Evolutionary conservation across 2,113 vertebrate species (phyloP).

Genomic region (Gorsachius goisagi): DNA sequence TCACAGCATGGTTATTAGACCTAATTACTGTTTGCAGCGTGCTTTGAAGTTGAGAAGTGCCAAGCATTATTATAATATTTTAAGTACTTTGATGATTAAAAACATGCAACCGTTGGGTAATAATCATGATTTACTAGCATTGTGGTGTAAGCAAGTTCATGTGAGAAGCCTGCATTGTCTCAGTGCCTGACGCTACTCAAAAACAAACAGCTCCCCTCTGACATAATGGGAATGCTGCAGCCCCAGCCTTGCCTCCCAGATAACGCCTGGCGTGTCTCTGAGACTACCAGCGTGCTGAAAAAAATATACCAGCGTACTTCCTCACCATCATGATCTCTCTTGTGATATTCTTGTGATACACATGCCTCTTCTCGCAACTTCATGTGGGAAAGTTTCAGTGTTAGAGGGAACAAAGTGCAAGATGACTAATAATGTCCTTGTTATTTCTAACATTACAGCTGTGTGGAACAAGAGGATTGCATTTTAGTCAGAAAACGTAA

Average conservation of each 20-base stretch:
- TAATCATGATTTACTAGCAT: neutral
- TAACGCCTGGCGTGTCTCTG: neutral
- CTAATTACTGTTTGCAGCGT: neutral
- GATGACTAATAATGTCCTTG: neutral
- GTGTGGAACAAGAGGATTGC: neutral
- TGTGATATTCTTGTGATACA: rapidly evolving
- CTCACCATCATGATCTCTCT: rapidly evolving
- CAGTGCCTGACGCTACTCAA: neutral
- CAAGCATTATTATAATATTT: conserved; percentile 49
- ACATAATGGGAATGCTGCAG: conserved; percentile 16
- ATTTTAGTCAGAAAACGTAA: neutral
- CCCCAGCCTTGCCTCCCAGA: neutral
- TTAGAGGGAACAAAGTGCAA: neutral
- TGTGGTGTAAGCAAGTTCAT: conserved; percentile 32
- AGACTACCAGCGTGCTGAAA: rapidly evolving
- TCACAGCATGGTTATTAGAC: conserved; percentile 32
- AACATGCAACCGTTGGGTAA: conserved; percentile 14
- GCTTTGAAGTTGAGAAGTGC: conserved; percentile 50
- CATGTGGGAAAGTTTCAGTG: neutral
- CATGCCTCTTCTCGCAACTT: neutral
- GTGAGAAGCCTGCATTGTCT: conserved; percentile 30
- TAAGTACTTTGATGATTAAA: conserved; percentile 50
- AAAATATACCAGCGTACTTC: neutral
- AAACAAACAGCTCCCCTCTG: conserved; percentile 29
- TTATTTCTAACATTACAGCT: neutral